phyloP scores from a whole-genome alignment of 2,888 invertebrate species.

The Stenodera caucasica region DNA sequence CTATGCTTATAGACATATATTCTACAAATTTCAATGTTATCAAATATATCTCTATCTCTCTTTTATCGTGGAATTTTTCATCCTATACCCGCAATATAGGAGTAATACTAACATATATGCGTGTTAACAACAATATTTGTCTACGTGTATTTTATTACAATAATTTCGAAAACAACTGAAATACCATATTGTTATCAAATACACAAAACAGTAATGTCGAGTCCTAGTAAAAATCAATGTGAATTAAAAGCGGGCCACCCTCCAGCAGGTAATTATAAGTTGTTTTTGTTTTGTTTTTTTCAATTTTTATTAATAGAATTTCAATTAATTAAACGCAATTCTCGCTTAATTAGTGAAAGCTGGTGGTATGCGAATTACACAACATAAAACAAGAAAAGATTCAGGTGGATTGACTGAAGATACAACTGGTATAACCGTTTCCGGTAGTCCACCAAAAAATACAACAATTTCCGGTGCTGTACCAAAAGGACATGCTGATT shows the following conservation, averaged over 20 bases:
- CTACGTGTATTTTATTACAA: slow-evolving; percentile 29
- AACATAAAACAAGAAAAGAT: slow-evolving; percentile 74
- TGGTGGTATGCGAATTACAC: slow-evolving; percentile 90
- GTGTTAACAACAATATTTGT: slow-evolving; percentile 12
- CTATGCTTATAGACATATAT: too few relatives aligned
- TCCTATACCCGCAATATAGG: too few relatives aligned
- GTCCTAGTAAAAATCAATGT: slow-evolving; percentile 63
- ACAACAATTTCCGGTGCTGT: slow-evolving; percentile 79
- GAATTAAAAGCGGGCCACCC: slow-evolving; percentile 86
- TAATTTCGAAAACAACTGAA: slow-evolving; percentile 11
- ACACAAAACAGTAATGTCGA: slow-evolving; percentile 55
- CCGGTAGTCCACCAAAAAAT: slow-evolving; percentile 76
- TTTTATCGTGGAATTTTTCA: too few relatives aligned
- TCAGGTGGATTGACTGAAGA: slow-evolving; percentile 70
- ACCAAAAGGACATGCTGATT: slow-evolving; percentile 82
- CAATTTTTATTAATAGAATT: neutral
- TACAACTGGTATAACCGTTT: slow-evolving; percentile 72
- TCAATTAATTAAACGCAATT: neutral
- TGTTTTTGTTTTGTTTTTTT: slow-evolving; percentile 23
- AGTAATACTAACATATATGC: too few relatives aligned
- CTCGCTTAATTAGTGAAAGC: slow-evolving; percentile 72
- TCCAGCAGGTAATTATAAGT: slow-evolving; percentile 74
- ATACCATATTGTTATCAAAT: slow-evolving; percentile 22
- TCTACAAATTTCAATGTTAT: too few relatives aligned
- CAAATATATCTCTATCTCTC: too few relatives aligned